phyloP scores from a whole-genome alignment of 2,113 vertebrate species.

The Bathybates hornii region DNA sequence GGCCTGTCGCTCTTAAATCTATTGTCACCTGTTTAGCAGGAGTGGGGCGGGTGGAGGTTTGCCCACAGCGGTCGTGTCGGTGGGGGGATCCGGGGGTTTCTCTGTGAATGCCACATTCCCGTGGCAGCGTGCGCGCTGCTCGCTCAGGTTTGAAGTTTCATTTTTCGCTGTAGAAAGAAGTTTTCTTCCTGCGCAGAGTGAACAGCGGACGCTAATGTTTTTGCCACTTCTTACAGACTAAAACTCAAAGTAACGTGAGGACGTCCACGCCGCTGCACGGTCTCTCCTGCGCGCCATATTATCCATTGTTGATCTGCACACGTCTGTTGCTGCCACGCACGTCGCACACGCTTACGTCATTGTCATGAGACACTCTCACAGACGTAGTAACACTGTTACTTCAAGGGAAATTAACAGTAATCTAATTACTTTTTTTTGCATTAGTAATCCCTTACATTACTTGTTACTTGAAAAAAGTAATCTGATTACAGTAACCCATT shows the following conservation, averaged over 20 bases:
- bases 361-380: background rate
- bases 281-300: background rate
- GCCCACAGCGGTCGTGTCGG: background rate
- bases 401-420: background rate
- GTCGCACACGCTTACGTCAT: background rate
- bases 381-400: background rate
- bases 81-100: background rate
- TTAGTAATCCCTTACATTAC: background rate
- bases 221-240: background rate
- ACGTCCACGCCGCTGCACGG: fast-evolving
- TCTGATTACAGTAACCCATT: background rate
- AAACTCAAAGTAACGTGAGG: background rate
- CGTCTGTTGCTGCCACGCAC: fast-evolving
- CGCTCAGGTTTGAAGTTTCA: background rate
- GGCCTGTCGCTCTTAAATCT: background rate
- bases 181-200: background rate
- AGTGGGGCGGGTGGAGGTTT: background rate
- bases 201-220: background rate
- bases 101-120: background rate
- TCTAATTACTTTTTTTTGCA: background rate
- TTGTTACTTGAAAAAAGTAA: background rate
- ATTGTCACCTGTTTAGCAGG: background rate
- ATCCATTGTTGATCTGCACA: background rate
- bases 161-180: background rate
- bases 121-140: background rate